Evolutionary conservation across 2,113 vertebrate species (phyloP).

Genomic region (Uria aalge): DNA sequence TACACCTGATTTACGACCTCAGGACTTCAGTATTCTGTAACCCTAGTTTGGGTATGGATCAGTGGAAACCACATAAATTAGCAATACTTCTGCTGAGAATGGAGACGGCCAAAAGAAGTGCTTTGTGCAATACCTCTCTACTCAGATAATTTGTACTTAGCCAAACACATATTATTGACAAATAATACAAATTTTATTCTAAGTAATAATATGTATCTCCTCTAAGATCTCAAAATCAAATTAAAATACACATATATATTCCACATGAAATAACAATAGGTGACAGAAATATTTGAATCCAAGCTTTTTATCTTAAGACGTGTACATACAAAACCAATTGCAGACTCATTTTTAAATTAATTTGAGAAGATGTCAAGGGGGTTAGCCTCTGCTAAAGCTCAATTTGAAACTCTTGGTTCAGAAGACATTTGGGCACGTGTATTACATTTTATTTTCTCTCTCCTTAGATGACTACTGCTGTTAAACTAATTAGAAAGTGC

Average conservation of each 20-base stretch:
- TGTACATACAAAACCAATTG: background rate
- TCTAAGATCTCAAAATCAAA: background rate
- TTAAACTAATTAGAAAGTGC: background rate
- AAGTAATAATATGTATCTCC: background rate
- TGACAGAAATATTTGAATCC: background rate
- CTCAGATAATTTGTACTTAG: background rate
- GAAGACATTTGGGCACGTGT: background rate
- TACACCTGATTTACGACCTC: background rate
- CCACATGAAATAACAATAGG: background rate
- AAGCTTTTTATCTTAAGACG: background rate
- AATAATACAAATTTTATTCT: background rate
- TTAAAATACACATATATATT: background rate
- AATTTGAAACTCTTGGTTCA: background rate
- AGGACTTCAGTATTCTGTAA: background rate
- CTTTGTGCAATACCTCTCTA: background rate
- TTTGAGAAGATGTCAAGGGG: background rate
- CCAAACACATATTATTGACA: background rate
- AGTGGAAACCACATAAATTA: background rate
- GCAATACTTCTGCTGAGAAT: background rate
- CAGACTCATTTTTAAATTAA: background rate
- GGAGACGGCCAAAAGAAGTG: background rate
- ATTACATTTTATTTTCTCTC: background rate
- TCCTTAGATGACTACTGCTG: background rate
- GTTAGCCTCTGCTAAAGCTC: background rate
- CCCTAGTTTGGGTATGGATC: background rate